phyloP scores from a whole-genome alignment of 2,888 invertebrate genomes.

The Coleophora flavipennella region DNA sequence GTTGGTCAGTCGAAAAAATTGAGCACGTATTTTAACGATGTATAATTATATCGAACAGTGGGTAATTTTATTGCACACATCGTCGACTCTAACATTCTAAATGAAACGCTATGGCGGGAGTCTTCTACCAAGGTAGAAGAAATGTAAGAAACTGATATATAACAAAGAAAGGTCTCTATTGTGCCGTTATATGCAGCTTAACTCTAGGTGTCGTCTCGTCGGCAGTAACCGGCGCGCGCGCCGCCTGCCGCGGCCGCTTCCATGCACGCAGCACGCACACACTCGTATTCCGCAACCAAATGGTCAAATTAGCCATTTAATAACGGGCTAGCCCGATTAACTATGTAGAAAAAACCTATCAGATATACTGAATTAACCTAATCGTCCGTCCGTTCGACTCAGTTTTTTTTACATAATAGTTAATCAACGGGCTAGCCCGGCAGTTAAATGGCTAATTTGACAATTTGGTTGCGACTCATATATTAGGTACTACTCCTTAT shows the following conservation, averaged over 20 bases:
- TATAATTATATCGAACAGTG: slow-evolving; percentile 45
- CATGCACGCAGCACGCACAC: slow-evolving; percentile 41
- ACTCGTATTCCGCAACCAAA: slow-evolving; percentile 60
- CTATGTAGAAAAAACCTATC: too few species aligned
- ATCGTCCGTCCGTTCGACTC: too few species aligned
- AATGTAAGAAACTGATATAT: slow-evolving; percentile 33
- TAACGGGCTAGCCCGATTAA: too few species aligned
- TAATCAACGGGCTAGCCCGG: too few species aligned
- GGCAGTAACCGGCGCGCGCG: slow-evolving; percentile 39
- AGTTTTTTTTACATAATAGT: too few species aligned
- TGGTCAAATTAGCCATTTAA: too few species aligned
- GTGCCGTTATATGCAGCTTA: slow-evolving; percentile 48
- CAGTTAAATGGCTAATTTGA: too few species aligned
- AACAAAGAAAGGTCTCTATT: slow-evolving; percentile 33
- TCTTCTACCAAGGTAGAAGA: slow-evolving; percentile 25
- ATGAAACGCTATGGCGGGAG: slow-evolving; percentile 44
- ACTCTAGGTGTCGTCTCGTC: slow-evolving; percentile 22
- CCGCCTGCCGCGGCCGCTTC: slow-evolving; percentile 20
- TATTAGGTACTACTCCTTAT: slow-evolving; percentile 23
- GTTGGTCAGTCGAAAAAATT: slow-evolving; percentile 71
- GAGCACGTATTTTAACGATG: slow-evolving; percentile 46
- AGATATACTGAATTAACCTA: too few species aligned
- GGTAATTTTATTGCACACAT: slow-evolving; percentile 63
- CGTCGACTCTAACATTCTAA: slow-evolving; percentile 47
- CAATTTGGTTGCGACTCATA: too few species aligned